Evolutionary conservation across 2,888 invertebrate genomes (phyloP).

Genomic region (Micoletzkya japonica): DNA sequence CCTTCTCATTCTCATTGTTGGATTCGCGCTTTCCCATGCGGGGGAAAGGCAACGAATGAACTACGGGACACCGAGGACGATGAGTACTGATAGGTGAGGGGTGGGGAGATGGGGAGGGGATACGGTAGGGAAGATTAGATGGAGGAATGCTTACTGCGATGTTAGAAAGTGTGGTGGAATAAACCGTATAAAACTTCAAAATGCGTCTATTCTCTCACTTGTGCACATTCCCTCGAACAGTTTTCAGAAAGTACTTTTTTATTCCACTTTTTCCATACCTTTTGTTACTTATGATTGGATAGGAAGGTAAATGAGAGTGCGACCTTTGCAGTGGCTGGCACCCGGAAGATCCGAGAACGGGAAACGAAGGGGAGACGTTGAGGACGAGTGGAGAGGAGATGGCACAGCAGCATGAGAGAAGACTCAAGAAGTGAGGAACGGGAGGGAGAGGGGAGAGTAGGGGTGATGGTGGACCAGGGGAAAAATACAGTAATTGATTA

Average conservation of each 20-base stretch:
- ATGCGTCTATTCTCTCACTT: too few species aligned
- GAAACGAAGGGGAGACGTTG: slow-evolving; percentile 32
- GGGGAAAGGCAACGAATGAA: slow-evolving; percentile 29
- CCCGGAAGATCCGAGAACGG: slow-evolving; percentile 57
- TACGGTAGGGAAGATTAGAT: too few species aligned
- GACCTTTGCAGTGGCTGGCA: slow-evolving; percentile 57
- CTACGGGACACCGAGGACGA: slow-evolving; percentile 32
- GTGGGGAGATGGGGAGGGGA: slow-evolving; percentile 1
- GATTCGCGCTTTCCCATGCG: slow-evolving; percentile 39
- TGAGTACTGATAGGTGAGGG: slow-evolving; percentile 6
- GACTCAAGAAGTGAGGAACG: slow-evolving; percentile 7
- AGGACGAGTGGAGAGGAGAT: not conserved
- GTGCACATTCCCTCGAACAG: too few species aligned
- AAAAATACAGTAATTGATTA: too few species aligned
- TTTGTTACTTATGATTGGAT: too few species aligned
- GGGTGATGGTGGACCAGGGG: not conserved
- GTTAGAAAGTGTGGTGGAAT: too few species aligned
- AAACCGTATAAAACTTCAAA: too few species aligned
- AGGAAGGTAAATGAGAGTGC: too few species aligned
- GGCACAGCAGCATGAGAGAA: slow-evolving; percentile 16
- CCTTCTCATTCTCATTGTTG: slow-evolving; percentile 36
- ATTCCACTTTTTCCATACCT: too few species aligned
- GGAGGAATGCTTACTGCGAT: too few species aligned
- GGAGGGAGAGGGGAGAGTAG: not conserved
- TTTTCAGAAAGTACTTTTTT: too few species aligned